Evolutionary conservation across 2,797 vertebrate genomes (phyloP), one percentile per base, ranked within the genome.

Genomic region (Chrosomus eos): DNA sequence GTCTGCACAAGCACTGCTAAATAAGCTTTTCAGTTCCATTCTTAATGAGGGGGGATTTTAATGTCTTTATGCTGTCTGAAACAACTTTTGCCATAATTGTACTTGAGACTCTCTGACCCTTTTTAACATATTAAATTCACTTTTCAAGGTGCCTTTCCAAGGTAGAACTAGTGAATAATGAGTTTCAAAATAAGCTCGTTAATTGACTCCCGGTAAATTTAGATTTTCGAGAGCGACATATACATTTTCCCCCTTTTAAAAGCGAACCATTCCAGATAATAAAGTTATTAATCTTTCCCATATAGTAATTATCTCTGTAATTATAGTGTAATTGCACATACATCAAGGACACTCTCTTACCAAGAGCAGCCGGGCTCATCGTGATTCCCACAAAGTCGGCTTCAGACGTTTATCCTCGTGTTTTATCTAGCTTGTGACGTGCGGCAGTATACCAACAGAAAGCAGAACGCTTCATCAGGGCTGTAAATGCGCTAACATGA

Each of bases 121-220:
- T 95, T 94, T 94, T 93, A 87, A 93, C 92, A 92, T 94, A 94
- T 95, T 95, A 96, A 94, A 95, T 94, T 94, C 93, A 93, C 92
- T 94, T 90, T 91, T 95, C 94, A 95, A 96, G 95, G 95, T 96
- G 94, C 94, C 94, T 95, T 95, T 95, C 89, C 91, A 94, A 95
- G 95, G 94, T 95, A 93, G 93, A 94, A 91, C 93, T 89, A 86
- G 91, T 95, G 94, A 95, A 91, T 95, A 95, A 95, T 96, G 94
- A 95, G 94, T 94, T 91, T 93, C 91, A 94, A 95, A 94, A 94
- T 91, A 93, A 94, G 91, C 91, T 89, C 53, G 90, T 95, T 95
- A 96, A 96, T 96, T 96, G 95, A 95, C 93, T 95, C 93, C 91
- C 89, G 91, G 91, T 92, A 93, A 93, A 95, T 95, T 94, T 93